These are phyloP conservation scores for Scomber colias DNA, from an alignment of 2,113 vertebrate species.

Conservation along the genomic window DNA sequence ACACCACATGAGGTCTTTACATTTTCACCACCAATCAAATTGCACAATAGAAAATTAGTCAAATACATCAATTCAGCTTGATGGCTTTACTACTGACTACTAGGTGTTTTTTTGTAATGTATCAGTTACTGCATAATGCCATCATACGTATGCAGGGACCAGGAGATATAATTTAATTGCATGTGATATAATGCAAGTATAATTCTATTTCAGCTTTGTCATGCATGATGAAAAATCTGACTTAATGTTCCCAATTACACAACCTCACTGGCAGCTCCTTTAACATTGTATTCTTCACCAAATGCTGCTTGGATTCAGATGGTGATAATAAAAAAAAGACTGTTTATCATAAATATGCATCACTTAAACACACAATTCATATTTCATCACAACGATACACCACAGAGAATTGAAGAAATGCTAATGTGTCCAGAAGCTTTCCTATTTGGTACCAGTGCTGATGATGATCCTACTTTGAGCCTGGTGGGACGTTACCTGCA, in stretches of 20 bases:
- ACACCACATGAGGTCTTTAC: not conserved
- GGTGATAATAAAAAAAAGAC: constrained; percentile 21
- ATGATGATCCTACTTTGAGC: constrained; percentile 46
- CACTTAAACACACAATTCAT: constrained; percentile 37
- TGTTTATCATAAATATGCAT: constrained; percentile 68
- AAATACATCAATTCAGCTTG: not conserved
- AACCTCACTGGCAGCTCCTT: constrained; percentile 38
- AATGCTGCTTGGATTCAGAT: constrained; percentile 13
- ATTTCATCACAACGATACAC: constrained; percentile 59
- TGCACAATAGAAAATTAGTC: not conserved
- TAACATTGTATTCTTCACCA: constrained; percentile 26
- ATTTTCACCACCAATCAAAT: not conserved
- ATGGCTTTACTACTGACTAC: not conserved
- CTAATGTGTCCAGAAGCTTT: constrained; percentile 69
- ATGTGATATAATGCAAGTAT: not conserved
- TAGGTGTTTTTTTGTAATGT: not conserved
- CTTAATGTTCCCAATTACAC: constrained; percentile 42
- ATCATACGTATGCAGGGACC: not conserved
- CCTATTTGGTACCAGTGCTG: constrained; percentile 35
- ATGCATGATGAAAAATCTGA: constrained; percentile 40
- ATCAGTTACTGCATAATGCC: too few relatives aligned
- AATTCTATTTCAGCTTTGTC: constrained; percentile 48
- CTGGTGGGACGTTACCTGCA: constrained; percentile 60
- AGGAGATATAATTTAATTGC: constrained; percentile 15
- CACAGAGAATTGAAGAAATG: constrained; percentile 69